Base-by-base conservation (phyloP, 92 coral and sea anemone genomes). In the Phenganax stokvisi region DNA sequence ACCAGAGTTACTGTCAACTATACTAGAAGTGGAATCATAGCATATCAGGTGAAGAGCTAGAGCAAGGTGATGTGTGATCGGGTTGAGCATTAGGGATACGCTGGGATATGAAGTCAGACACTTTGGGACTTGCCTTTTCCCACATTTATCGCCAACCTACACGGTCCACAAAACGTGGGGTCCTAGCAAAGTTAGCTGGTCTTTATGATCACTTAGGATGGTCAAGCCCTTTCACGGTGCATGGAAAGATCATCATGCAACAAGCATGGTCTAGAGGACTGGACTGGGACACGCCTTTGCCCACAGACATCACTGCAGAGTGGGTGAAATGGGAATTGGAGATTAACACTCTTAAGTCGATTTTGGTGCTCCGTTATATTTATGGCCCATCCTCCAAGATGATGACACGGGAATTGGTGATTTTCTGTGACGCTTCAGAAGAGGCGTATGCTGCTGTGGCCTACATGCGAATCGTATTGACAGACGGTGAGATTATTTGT, bases 101-200 rank as follows among this genome's bases (percentile, higher is more conserved):
- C 57, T 78, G 87, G 90, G 87, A 84, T 37, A 71, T 85, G 6
- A 52, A 87, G 56, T 79, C 85, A n/a, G 90, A 87, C 78, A 79
- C 76, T 55, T 30, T 87, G 11, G 87, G 87, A 6, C 71, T 87
- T 58, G 75, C 81, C 59, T 58, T 71, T 12, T 78, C 87, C 3
- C 84, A 77, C 54, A 16, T 84, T 57, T 82, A 86, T 47, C 81
- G 84, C 17, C 74, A 84, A 31, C 52, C 58, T 13, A 81, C 75
- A 15, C 74, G 15, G 3, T 8, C 28, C 2, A 75, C 86, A 56
- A 83, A 83, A 70, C 75, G 89, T 13, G 84, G 89, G 1, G 15
- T 82, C 29, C 83, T 86, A 16, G 69, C 27, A 47, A 83, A 51
- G 58, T 30, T 83, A 58, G 84, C 89, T 20, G 74, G 73, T 30